Evolutionary conservation across 2,113 vertebrate genomes (phyloP).

Genomic region (Ceyx melanurus): DNA sequence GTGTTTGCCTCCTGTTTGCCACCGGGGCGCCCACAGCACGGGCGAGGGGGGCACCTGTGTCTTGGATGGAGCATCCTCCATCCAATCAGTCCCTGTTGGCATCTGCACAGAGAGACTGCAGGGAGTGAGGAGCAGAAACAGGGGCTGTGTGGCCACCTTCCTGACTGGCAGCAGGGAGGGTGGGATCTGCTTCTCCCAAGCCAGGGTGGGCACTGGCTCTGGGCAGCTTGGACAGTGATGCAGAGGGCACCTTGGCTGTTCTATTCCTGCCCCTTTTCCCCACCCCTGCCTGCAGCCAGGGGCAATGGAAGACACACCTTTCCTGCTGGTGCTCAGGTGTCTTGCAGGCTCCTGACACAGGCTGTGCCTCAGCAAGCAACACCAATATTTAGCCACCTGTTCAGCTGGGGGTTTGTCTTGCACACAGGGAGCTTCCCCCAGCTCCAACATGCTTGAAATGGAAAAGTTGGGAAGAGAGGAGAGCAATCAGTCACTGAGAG

Average conservation of each 20-base stretch:
- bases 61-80: not conserved
- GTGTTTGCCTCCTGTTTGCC: not conserved
- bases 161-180: not conserved
- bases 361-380: not conserved
- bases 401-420: too few relatives aligned
- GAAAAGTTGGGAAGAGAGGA: not conserved
- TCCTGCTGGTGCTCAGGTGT: not conserved
- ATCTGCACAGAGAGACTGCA: not conserved
- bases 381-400: not conserved
- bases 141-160: not conserved
- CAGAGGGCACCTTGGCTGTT: not conserved
- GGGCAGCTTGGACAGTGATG: not conserved
- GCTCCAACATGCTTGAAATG: rapidly evolving
- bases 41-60: not conserved
- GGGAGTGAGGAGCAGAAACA: not conserved
- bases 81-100: not conserved
- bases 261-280: not conserved
- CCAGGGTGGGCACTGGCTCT: not conserved
- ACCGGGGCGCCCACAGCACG: not conserved
- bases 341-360: not conserved
- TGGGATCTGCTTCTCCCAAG: not conserved
- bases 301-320: not conserved
- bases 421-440: not conserved
- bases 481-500: not conserved
- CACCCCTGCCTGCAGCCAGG: not conserved